These are phyloP conservation scores for Epizoanthus rinbou DNA, from an alignment of 92 coral and sea anemone species.

Conservation along the genomic window DNA sequence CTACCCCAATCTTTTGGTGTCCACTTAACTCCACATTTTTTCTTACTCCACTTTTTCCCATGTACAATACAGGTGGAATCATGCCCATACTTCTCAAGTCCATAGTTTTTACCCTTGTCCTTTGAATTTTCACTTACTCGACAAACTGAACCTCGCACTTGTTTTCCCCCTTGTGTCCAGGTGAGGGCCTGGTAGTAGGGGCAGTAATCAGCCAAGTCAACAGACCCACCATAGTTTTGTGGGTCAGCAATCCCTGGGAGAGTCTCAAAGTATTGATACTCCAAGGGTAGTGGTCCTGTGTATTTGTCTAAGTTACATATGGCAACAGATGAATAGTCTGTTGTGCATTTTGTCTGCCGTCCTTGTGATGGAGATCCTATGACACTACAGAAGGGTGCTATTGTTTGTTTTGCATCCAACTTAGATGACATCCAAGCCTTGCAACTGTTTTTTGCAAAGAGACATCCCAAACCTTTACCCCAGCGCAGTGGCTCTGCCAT, in stretches of 20 bases:
- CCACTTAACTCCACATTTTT: constrained; percentile 66
- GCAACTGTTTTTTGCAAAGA: constrained; percentile 91
- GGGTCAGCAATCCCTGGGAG: constrained; percentile 58
- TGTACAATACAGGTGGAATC: constrained; percentile 77
- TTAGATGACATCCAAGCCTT: constrained; percentile 91
- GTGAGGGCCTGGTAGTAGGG: constrained; percentile 82
- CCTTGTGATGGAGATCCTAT: constrained; percentile 36
- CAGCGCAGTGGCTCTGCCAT: constrained; percentile 91
- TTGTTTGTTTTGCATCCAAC: constrained; percentile 39
- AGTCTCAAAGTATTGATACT: constrained; percentile 83
- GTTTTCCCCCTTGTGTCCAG: constrained; percentile 75
- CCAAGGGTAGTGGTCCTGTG: constrained; percentile 56
- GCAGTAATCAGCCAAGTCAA: constrained; percentile 88
- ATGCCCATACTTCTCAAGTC: constrained; percentile 69
- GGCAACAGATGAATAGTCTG: constrained; percentile 76
- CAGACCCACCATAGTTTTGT: constrained; percentile 83
- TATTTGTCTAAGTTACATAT: constrained; percentile 79
- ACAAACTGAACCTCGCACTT: constrained; percentile 79
- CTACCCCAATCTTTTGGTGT: constrained; percentile 90
- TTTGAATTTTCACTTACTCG: constrained; percentile 53
- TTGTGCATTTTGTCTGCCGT: constrained; percentile 71
- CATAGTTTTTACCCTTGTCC: constrained; percentile 64
- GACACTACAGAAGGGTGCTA: constrained; percentile 76
- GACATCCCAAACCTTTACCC: constrained; percentile 91
- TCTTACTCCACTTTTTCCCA: constrained; percentile 70